phyloP scores from a whole-genome alignment of 2,797 vertebrate genomes.

The Melopsittacus undulatus region DNA sequence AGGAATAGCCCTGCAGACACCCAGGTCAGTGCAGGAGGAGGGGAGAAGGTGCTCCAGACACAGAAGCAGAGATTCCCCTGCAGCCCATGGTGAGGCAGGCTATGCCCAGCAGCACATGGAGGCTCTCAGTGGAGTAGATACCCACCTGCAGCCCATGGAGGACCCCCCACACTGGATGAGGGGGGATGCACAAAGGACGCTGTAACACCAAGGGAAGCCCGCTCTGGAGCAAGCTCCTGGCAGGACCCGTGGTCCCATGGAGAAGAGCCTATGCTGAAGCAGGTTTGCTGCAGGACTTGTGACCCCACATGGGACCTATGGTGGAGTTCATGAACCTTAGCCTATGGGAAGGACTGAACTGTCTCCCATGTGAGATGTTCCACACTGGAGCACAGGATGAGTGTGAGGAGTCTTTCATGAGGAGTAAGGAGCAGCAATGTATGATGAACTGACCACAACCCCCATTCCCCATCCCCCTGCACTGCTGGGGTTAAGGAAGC shows the following conservation, averaged over 20 bases:
- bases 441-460: background rate
- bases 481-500: background rate
- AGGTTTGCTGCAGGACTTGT: background rate
- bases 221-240: background rate
- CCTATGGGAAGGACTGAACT: background rate
- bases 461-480: background rate
- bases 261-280: background rate
- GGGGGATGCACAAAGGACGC: background rate
- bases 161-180: background rate
- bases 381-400: too few species aligned
- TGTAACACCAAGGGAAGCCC: background rate
- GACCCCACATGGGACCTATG: background rate
- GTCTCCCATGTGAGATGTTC: too few species aligned
- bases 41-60: background rate
- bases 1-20: background rate
- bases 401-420: too few species aligned
- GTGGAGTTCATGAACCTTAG: background rate
- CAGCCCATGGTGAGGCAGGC: background rate
- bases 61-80: background rate
- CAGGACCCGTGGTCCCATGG: accelerated
- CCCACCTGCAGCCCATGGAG: background rate
- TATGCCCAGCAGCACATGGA: background rate
- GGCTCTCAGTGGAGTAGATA: background rate
- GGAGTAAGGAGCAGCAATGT: too few species aligned
- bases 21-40: background rate